Evolutionary conservation across 35 echinoderm and acorn worm species (phyloP).

Genomic region (Lytechinus variegatus): DNA sequence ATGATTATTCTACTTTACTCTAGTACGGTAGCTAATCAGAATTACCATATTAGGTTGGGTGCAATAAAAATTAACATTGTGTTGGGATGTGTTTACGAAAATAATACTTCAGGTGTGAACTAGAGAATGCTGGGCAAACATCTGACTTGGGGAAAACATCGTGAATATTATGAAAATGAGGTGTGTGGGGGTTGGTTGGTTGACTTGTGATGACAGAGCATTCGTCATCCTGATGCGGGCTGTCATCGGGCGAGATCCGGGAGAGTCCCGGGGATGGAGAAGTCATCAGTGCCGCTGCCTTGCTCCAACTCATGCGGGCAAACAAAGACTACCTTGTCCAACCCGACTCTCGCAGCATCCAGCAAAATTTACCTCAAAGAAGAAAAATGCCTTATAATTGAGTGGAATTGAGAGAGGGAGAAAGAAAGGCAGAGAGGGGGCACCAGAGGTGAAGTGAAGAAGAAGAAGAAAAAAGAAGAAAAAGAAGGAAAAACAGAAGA

Average conservation of each 20-base stretch:
- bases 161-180: neutral
- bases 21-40: too few relatives aligned
- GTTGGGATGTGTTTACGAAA: too few relatives aligned
- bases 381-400: neutral
- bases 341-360: constrained; percentile 19
- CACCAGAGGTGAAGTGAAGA: neutral
- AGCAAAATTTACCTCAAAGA: neutral
- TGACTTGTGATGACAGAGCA: neutral
- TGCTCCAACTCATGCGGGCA: neutral
- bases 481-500: too few relatives aligned
- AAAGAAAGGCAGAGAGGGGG: neutral
- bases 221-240: constrained; percentile 15
- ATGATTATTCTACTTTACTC: too few relatives aligned
- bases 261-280: constrained; percentile 33
- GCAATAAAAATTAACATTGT: too few relatives aligned
- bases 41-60: too few relatives aligned
- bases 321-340: constrained; percentile 36
- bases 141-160: neutral
- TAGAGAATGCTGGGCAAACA: too few relatives aligned
- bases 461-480: too few relatives aligned
- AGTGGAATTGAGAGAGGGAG: neutral
- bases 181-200: neutral
- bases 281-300: constrained; percentile 25
- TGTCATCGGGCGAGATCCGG: constrained; percentile 1
- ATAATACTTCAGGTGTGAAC: too few relatives aligned